These are phyloP conservation scores for Psittacula echo DNA, from an alignment of 2,797 vertebrate genomes.

Conservation along the genomic window DNA sequence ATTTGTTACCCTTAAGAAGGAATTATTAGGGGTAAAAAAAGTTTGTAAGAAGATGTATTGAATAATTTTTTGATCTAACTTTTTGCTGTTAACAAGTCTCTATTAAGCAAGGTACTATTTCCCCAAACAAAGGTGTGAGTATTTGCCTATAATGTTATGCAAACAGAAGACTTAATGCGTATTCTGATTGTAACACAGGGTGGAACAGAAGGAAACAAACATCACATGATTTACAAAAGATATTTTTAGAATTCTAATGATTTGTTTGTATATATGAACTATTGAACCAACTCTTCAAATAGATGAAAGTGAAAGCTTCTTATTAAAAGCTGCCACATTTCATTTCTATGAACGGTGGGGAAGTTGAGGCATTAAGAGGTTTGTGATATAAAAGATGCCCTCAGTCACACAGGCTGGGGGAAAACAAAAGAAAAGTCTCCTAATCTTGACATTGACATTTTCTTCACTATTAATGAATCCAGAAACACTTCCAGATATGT, in stretches of 20 bases:
- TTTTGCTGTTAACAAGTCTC: neutral
- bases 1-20: neutral
- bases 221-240: neutral
- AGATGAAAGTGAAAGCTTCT: neutral
- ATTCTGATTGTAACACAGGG: constrained; percentile 5
- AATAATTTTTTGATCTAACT: neutral
- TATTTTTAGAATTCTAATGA: constrained; percentile 14
- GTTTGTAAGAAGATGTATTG: neutral
- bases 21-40: neutral
- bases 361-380: neutral
- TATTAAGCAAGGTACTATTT: neutral
- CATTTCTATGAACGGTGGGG: neutral
- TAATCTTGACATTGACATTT: neutral
- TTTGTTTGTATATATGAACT: neutral
- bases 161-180: constrained; percentile 18
- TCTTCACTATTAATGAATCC: neutral
- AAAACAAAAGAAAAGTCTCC: neutral
- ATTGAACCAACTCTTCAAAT: neutral
- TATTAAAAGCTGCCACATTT: neutral
- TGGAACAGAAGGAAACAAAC: constrained; percentile 13
- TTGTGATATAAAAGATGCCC: neutral
- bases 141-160: neutral
- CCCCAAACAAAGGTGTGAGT: constrained; percentile 16
- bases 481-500: neutral
- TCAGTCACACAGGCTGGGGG: neutral